Base-by-base conservation (phyloP, 2,113 vertebrate genomes). In the Meleagris gallopavo region DNA sequence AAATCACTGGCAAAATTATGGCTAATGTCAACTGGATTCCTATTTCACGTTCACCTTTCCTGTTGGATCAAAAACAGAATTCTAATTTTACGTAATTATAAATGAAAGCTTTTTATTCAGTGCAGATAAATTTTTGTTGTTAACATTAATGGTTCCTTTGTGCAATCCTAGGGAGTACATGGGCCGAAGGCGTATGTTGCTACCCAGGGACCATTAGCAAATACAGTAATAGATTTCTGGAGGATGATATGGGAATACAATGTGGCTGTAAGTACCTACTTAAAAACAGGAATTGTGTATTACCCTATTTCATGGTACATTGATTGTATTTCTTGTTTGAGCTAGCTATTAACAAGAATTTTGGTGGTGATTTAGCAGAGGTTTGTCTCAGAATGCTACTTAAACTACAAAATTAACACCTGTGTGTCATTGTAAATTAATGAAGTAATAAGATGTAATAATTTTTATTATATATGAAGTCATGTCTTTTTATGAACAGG, bases 161-260 rank as follows among this genome's bases (percentile, higher is more conserved):
- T 93, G 77, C 40, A 57, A 93, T 98, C 94, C 82, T 94, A 99
- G 99, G 99, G 99, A 86, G 98, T 99, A 14, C 98, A 99, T 75
- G 98, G 98, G 91, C 98, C 99, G 66, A 98, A 99, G 97, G 98
- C 99, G 17, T 99, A 99, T 60, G 99, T 99, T 75, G 99, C 99
- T 90, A 99, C 99, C 50, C 99, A 99, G 97, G 99, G 99, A 75
- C 99, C 99, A 2, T 97, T 99, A 93, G 98, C 98, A 71, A 99
- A 99, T 93, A 99, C 99, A 24, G 99, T 99, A 85, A 97, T 99
- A 40, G 99, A 99, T 97, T 99, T 99, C 98, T 99, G 99, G 99
- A 99, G 99, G 96, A 99, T 99, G 99, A 99, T 98, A 97, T 99
- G 99, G 99, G 99, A 99, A 72, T 99, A 99, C 95, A 98, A 98